Conservation (phyloP, 2,797 vertebrate genomes). For the Prionace glauca region DNA sequence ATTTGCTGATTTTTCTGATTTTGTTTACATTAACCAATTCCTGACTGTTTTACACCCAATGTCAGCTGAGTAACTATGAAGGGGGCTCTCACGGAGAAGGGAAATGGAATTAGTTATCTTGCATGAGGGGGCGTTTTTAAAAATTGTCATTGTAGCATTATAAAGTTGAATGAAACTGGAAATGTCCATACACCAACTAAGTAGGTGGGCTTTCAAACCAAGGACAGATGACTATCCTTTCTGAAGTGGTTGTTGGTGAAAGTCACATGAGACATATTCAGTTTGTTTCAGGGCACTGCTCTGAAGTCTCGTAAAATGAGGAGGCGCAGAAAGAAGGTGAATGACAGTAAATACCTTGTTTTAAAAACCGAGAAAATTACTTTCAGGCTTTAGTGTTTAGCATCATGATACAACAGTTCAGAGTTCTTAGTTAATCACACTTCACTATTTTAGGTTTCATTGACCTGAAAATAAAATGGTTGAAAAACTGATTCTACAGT, state of each 20-base stretch:
- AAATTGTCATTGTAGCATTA: neutral
- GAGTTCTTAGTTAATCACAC: neutral
- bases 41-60: neutral
- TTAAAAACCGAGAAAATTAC: neutral
- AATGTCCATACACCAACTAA: neutral
- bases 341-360: neutral
- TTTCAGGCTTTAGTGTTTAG: neutral
- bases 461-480: neutral
- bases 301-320: neutral
- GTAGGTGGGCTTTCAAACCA: neutral
- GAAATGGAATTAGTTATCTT: neutral
- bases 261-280: neutral
- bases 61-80: neutral
- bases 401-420: neutral
- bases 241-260: neutral
- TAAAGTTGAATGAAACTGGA: neutral
- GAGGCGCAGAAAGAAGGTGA: neutral
- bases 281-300: neutral
- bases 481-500: neutral
- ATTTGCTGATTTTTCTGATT: neutral
- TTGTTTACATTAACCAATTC: no score
- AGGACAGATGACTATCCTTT: neutral
- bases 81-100: neutral
- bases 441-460: neutral
- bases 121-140: neutral